phyloP scores from a whole-genome alignment of 2,888 invertebrate species.

The Drosophila nigricruria region DNA sequence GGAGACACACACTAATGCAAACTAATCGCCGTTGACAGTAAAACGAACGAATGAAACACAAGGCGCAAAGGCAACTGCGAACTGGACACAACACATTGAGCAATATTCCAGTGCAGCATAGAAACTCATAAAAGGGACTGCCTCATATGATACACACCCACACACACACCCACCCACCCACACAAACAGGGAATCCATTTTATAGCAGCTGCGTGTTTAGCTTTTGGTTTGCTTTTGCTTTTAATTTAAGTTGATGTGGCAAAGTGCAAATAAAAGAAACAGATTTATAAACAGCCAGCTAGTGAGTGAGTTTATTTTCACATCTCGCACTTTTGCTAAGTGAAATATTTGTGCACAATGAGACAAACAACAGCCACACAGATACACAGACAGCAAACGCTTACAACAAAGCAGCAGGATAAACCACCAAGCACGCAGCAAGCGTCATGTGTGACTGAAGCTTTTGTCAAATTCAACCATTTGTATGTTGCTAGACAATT shows the following conservation, averaged over 20 bases:
- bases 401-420: slow-evolving; percentile 17
- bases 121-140: slow-evolving; percentile 51
- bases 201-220: slow-evolving; percentile 58
- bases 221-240: slow-evolving; percentile 46
- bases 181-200: slow-evolving; percentile 38
- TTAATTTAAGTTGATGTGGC: slow-evolving; percentile 75
- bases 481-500: slow-evolving; percentile 31
- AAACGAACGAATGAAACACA: slow-evolving; percentile 55
- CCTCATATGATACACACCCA: slow-evolving; percentile 20
- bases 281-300: slow-evolving; percentile 72
- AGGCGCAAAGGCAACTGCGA: slow-evolving; percentile 18
- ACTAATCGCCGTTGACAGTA: slow-evolving; percentile 75
- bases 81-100: slow-evolving; percentile 45
- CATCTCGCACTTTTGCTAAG: slow-evolving; percentile 36
- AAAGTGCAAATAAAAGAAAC: slow-evolving; percentile 71
- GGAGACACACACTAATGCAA: slow-evolving; percentile 58
- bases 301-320: slow-evolving; percentile 28
- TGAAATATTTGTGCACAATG: slow-evolving; percentile 61
- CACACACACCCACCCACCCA: background rate
- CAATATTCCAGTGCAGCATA: slow-evolving; percentile 34
- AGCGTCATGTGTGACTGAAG: slow-evolving; percentile 35
- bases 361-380: slow-evolving; percentile 4
- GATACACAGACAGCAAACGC: slow-evolving; percentile 12
- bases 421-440: slow-evolving; percentile 3
- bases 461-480: slow-evolving; percentile 34